Percentiles rank a stretch among this genome's conserved stretches.
Conservation (phyloP, 2,888 invertebrate genomes). For the Philopedon plagiatum region DNA sequence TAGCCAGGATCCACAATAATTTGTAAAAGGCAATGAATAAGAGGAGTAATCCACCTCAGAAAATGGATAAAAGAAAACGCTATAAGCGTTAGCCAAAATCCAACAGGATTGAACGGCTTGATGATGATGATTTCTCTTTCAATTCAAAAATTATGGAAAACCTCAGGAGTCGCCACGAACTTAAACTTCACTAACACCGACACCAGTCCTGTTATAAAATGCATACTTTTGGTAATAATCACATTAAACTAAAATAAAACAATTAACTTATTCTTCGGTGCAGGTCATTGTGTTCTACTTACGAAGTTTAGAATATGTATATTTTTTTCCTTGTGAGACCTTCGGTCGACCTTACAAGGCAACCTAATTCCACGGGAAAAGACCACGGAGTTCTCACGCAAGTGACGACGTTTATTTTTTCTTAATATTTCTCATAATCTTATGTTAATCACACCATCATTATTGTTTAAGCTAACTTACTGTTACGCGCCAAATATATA, state of each 20-base stretch:
- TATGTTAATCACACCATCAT: slow-evolving; percentile 31
- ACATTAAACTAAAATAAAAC: neutral
- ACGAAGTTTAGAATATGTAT: neutral
- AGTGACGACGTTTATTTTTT: slow-evolving; percentile 46
- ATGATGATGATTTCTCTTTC: no score
- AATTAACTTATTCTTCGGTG: neutral
- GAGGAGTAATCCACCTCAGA: no score
- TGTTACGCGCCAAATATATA: slow-evolving; percentile 14
- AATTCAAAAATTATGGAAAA: no score
- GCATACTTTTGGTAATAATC: no score
- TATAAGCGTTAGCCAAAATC: no score
- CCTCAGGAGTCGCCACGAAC: no score
- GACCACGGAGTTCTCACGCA: slow-evolving; percentile 56
- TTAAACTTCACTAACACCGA: no score
- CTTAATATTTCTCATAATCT: slow-evolving; percentile 34
- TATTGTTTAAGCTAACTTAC: slow-evolving; percentile 18
- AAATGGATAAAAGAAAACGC: no score
- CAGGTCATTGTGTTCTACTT: neutral
- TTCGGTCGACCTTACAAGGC: slow-evolving; percentile 59
- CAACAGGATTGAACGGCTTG: no score
- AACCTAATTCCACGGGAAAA: slow-evolving; percentile 59
- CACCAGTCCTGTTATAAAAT: no score
- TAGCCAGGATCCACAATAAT: no score
- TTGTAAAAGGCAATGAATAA: no score
- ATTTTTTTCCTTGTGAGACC: slow-evolving; percentile 36